Conservation (phyloP, 1,140 invertebrate species). For the Drosophila parvula region DNA sequence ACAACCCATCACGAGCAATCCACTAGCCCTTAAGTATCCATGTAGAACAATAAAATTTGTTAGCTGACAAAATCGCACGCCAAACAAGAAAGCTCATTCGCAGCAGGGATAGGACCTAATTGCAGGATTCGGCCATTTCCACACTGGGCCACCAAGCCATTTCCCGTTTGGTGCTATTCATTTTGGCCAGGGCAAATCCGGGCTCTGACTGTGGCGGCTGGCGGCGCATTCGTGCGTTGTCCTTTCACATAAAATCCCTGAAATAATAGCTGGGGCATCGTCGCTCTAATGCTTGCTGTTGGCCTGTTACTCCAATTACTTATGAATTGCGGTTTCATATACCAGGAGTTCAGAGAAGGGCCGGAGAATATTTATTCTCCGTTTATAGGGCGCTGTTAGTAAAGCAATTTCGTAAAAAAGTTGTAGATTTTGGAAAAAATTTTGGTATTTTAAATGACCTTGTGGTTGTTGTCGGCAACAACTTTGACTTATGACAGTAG, state of each 20-base stretch:
- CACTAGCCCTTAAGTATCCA: slow-evolving; percentile 57
- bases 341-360: too few relatives aligned
- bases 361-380: too few relatives aligned
- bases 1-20: slow-evolving; percentile 42
- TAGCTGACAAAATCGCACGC: slow-evolving; percentile 46
- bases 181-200: slow-evolving; percentile 60
- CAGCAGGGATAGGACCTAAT: slow-evolving; percentile 39
- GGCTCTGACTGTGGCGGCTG: slow-evolving; percentile 27
- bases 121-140: slow-evolving; percentile 35
- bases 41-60: slow-evolving; percentile 68
- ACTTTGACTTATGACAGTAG: too few relatives aligned
- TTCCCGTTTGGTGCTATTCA: slow-evolving; percentile 53
- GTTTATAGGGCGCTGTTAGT: too few relatives aligned
- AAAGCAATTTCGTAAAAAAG: too few relatives aligned
- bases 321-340: too few relatives aligned
- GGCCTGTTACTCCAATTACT: too few relatives aligned
- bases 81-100: slow-evolving; percentile 43
- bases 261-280: slow-evolving; percentile 69
- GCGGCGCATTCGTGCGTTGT: slow-evolving; percentile 62
- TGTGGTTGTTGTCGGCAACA: too few relatives aligned
- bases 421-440: too few relatives aligned
- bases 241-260: slow-evolving; percentile 76
- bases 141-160: not conserved
- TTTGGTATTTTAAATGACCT: too few relatives aligned
- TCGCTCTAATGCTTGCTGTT: too few relatives aligned